phyloP scores from a whole-genome alignment of 2,797 vertebrate genomes.

The Prunella strophiata region DNA sequence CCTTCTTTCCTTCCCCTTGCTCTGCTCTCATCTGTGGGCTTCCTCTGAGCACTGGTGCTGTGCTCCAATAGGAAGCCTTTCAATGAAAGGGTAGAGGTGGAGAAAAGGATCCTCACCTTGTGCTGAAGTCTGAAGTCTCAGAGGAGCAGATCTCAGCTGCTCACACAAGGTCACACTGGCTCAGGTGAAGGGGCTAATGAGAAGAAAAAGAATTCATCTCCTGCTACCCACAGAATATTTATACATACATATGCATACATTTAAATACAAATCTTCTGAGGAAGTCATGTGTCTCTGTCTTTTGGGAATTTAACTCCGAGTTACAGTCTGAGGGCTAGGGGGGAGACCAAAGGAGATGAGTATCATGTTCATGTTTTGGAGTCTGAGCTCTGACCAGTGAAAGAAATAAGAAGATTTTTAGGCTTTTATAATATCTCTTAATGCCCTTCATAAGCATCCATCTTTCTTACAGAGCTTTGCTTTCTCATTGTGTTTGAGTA shows the following conservation, averaged over 20 bases:
- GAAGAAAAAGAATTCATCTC: neutral
- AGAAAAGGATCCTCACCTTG: neutral
- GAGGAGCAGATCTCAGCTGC: neutral
- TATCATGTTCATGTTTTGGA: neutral
- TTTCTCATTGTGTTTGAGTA: neutral
- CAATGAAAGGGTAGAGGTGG: neutral
- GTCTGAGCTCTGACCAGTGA: neutral
- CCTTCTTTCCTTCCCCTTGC: neutral
- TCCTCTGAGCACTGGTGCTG: neutral
- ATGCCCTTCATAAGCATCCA: neutral
- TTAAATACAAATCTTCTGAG: conserved; percentile 7
- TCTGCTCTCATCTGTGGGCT: neutral
- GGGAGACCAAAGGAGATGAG: neutral
- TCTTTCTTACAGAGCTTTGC: neutral
- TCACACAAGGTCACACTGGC: neutral
- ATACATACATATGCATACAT: conserved; percentile 33
- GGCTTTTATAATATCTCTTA: neutral
- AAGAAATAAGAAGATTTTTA: neutral
- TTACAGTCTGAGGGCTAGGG: accelerated
- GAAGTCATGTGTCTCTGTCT: neutral
- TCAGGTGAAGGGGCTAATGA: neutral
- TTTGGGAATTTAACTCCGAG: neutral
- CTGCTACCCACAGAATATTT: conserved; percentile 16
- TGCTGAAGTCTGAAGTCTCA: neutral
- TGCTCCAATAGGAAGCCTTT: neutral